Percentiles rank a stretch among this genome's conserved stretches.
Evolutionary conservation across 1,140 invertebrate species (phyloP).

Genomic region (Mesaphorura yosii): DNA sequence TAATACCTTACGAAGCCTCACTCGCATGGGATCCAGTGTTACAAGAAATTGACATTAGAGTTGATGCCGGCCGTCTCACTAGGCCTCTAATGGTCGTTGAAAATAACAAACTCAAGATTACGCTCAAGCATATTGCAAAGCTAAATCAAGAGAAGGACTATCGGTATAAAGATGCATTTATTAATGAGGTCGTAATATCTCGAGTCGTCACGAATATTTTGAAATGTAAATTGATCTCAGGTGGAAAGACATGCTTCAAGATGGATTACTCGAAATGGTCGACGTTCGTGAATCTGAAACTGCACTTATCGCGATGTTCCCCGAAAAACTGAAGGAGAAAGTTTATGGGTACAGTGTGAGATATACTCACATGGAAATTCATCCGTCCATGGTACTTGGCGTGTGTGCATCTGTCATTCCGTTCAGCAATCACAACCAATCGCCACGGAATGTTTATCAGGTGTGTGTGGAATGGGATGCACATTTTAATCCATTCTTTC

Average conservation of each 20-base stretch:
- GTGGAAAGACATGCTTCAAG: slow-evolving; percentile 92
- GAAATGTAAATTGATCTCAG: slow-evolving; percentile 38
- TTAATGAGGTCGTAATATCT: not conserved
- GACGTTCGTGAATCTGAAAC: slow-evolving; percentile 97
- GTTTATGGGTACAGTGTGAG: slow-evolving; percentile 77
- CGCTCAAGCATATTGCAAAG: slow-evolving; percentile 85
- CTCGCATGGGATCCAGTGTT: slow-evolving; percentile 95
- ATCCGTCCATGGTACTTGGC: slow-evolving; percentile 94
- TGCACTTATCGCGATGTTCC: slow-evolving; percentile 96
- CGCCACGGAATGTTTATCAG: slow-evolving; percentile 91
- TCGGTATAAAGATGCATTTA: not conserved
- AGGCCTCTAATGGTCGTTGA: slow-evolving; percentile 92
- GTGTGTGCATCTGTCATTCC: slow-evolving; percentile 99
- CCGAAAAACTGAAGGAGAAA: slow-evolving; percentile 45
- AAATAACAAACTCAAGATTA: slow-evolving; percentile 79
- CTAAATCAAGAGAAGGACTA: slow-evolving; percentile 37
- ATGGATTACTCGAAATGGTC: slow-evolving; percentile 95
- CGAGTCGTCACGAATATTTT: not conserved
- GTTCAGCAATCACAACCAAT: slow-evolving; percentile 99
- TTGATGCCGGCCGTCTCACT: slow-evolving; percentile 94
- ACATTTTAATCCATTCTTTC: not conserved
- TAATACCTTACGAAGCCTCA: slow-evolving; percentile 90
- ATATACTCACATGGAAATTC: slow-evolving; percentile 99
- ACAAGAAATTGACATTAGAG: slow-evolving; percentile 94
- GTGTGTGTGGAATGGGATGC: too few relatives aligned